Percentiles rank a stretch among this genome's conserved stretches.
These are phyloP conservation scores for Hippocampus mohnikei DNA, from an alignment of 2,113 vertebrate species.

Conservation along the genomic window DNA sequence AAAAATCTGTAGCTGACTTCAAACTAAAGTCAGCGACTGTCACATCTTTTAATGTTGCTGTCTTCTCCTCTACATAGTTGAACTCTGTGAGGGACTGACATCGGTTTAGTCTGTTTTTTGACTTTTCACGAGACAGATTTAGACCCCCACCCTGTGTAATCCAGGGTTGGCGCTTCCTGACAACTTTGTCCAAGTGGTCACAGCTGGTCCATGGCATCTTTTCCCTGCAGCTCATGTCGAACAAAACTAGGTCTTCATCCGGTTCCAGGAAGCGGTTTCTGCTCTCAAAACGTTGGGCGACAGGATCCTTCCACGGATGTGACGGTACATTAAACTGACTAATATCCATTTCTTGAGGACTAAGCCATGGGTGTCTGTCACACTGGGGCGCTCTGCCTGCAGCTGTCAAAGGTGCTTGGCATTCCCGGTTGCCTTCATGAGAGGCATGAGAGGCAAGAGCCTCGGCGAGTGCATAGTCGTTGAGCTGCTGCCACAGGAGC, in stretches of 20 bases:
- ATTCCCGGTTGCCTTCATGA: conserved; percentile 33
- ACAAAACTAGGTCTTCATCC: conserved; percentile 66
- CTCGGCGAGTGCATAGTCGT: conserved; percentile 69
- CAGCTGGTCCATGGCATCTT: conserved; percentile 66
- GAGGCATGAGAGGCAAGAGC: conserved; percentile 46
- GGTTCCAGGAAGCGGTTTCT: conserved; percentile 54
- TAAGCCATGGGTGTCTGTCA: conserved; percentile 40
- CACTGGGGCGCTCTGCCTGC: conserved; percentile 18
- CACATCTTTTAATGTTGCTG: conserved; percentile 39
- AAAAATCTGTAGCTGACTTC: conserved; percentile 72
- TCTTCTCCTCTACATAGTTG: conserved; percentile 53
- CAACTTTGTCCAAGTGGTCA: conserved; percentile 57
- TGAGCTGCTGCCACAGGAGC: conserved; percentile 75
- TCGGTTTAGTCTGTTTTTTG: conserved; percentile 37
- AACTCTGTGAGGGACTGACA: conserved; percentile 67
- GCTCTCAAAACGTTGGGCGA: conserved; percentile 46
- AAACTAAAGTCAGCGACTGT: conserved; percentile 60
- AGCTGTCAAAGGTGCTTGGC: conserved; percentile 28
- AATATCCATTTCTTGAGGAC: conserved; percentile 61
- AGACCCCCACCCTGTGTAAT: conserved; percentile 41
- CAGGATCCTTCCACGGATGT: conserved; percentile 67
- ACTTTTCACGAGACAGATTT: conserved; percentile 59
- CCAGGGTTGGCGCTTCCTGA: conserved; percentile 44
- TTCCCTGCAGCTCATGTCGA: conserved; percentile 71
- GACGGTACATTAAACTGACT: conserved; percentile 65